Conservation (phyloP, 1,140 invertebrate species). For the Steinernema feltiae region DNA sequence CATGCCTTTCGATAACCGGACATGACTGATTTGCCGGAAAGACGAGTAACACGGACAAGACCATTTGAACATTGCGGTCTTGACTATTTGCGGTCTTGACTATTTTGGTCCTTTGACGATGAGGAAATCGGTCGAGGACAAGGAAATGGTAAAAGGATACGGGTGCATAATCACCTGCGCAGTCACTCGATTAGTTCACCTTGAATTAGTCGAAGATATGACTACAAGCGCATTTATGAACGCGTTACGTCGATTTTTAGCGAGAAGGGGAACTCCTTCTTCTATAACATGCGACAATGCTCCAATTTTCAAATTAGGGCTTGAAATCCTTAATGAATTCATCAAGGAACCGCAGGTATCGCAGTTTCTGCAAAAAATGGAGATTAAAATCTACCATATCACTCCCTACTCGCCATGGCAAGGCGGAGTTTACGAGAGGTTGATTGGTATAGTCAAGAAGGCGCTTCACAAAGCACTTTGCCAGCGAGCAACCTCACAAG, state of each 20-base stretch:
- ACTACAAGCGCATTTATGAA: neutral
- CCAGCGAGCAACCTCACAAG: neutral
- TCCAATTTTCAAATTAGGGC: neutral
- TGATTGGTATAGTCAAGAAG: neutral
- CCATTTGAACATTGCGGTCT: neutral
- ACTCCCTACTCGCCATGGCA: neutral
- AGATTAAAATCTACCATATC: neutral
- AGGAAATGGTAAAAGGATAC: neutral
- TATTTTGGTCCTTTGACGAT: neutral
- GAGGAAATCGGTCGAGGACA: neutral
- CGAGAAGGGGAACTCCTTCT: neutral
- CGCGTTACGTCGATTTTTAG: neutral
- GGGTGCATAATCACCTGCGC: neutral
- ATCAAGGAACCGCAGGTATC: neutral
- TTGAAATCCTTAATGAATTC: neutral
- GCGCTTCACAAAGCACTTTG: neutral
- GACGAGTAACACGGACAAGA: neutral
- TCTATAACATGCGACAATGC: neutral
- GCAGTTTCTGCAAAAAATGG: neutral
- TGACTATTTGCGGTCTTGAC: too few species aligned
- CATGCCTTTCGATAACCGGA: neutral
- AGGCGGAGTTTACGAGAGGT: neutral
- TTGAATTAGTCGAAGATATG: neutral
- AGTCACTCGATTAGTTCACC: neutral
- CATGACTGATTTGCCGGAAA: neutral